A percentile compares a stretch with the other conserved stretches of the same genome.
Conservation (phyloP, 2,888 invertebrate species). For the Nebria brevicollis region DNA sequence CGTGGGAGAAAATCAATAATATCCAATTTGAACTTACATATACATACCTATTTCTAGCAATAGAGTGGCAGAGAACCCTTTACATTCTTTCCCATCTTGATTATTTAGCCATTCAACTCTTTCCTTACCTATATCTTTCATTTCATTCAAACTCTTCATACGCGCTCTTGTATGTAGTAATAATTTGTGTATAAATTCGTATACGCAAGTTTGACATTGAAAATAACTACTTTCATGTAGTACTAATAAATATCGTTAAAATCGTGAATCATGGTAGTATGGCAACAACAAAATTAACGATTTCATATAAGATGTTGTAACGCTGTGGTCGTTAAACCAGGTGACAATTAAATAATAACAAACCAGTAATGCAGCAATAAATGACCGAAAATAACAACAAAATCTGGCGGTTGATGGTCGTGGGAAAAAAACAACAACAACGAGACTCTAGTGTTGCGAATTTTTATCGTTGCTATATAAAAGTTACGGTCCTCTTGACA, state of each 20-base stretch:
- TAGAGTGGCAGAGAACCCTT: too few relatives aligned
- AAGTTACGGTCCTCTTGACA: neutral
- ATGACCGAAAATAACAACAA: neutral
- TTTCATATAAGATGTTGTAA: neutral
- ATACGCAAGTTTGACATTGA: too few relatives aligned
- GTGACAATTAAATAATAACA: neutral
- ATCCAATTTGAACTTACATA: neutral
- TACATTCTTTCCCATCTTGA: too few relatives aligned
- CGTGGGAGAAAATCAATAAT: neutral
- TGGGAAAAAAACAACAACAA: neutral
- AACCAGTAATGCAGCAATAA: neutral
- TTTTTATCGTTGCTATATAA: neutral
- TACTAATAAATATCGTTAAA: neutral
- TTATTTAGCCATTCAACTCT: too few relatives aligned
- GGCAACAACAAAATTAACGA: neutral
- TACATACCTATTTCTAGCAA: too few relatives aligned
- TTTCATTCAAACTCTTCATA: too few relatives aligned
- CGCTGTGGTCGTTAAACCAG: neutral
- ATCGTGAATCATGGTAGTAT: neutral
- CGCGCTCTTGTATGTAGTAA: too few relatives aligned
- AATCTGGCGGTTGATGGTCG: neutral
- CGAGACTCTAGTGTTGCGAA: neutral
- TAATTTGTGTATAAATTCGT: too few relatives aligned
- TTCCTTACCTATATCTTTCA: too few relatives aligned
- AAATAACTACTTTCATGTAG: too few relatives aligned